Evolutionary conservation across 2,113 vertebrate genomes (phyloP).

Genomic region (Xenus cinereus): DNA sequence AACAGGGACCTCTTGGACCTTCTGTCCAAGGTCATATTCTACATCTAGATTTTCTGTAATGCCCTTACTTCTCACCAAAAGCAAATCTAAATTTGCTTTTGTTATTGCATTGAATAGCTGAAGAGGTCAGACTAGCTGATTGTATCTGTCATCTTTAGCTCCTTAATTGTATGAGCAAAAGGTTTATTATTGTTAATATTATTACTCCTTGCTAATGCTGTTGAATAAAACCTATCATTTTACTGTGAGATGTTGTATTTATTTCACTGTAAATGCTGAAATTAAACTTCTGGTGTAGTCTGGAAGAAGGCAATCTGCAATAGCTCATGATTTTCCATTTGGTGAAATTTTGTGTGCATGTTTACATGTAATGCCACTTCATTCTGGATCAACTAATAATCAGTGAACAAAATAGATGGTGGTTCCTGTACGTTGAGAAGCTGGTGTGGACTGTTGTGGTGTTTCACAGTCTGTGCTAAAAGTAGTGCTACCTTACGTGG

Average conservation of each 20-base stretch:
- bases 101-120: neutral
- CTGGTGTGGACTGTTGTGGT: neutral
- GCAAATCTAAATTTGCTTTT: neutral
- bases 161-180: conserved; percentile 1
- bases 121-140: neutral
- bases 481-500: neutral
- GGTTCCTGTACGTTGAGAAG: neutral
- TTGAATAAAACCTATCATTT: conserved; percentile 9
- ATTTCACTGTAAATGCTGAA: conserved; percentile 16
- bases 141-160: conserved; percentile 22
- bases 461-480: neutral
- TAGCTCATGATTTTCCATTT: neutral
- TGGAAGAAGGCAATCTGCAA: neutral
- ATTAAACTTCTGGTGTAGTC: neutral
- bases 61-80: neutral
- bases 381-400: neutral
- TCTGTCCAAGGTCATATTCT: neutral
- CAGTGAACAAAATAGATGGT: neutral
- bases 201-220: neutral
- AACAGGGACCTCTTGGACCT: neutral
- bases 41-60: neutral
- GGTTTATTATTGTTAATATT: conserved; percentile 1
- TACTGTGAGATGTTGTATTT: neutral
- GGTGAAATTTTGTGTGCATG: neutral
- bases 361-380: neutral